A percentile compares a stretch with the other conserved stretches of the same genome.
Conservation (phyloP, 2,888 invertebrate genomes). For the Phengaris alcon region DNA sequence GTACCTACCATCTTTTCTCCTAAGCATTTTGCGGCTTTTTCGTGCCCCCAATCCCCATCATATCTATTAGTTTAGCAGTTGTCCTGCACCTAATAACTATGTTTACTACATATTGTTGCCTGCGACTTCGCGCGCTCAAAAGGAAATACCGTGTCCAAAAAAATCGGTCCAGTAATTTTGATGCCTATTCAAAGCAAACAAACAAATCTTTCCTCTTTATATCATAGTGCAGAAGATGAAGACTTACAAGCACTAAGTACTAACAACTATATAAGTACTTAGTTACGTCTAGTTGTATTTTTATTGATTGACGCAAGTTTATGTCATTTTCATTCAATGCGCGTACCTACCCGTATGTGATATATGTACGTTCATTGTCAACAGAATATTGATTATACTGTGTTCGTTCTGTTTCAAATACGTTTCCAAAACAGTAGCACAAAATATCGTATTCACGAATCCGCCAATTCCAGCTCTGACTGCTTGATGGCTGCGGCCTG, state of each 20-base stretch:
- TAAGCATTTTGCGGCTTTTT: too few species aligned
- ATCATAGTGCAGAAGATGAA: not conserved
- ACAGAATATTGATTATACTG: not conserved
- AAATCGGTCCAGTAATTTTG: too few species aligned
- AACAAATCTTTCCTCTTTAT: too few species aligned
- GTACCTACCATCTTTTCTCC: too few species aligned
- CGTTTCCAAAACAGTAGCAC: not conserved
- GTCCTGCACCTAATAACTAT: too few species aligned
- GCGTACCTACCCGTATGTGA: slow-evolving; percentile 9
- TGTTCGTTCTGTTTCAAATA: not conserved
- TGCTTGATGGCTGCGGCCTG: too few species aligned
- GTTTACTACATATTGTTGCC: too few species aligned
- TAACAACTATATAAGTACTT: not conserved
- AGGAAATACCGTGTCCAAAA: too few species aligned
- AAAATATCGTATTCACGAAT: not conserved
- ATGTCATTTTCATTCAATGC: slow-evolving; percentile 5
- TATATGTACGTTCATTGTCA: not conserved
- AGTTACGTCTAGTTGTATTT: not conserved
- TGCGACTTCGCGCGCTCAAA: too few species aligned
- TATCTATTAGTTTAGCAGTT: too few species aligned
- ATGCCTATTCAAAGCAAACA: too few species aligned
- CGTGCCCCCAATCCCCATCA: too few species aligned
- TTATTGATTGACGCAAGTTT: slow-evolving; percentile 27
- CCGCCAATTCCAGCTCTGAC: not conserved
- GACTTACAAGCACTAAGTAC: not conserved